Base-by-base conservation (phyloP, 2,113 vertebrate species). In the Odocoileus hemionus region DNA sequence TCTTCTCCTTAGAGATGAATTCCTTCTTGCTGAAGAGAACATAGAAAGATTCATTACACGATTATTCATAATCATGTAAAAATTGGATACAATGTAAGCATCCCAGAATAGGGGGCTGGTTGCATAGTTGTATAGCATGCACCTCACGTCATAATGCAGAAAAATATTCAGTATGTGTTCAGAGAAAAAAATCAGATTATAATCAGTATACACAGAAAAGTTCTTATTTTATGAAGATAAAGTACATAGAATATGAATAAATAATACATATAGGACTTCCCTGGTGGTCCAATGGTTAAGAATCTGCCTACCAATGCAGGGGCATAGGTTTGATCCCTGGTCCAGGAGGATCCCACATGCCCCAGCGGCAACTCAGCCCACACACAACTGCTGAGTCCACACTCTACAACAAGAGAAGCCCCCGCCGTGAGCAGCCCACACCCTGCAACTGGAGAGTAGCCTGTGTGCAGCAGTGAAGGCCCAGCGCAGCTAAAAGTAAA, bases 191-290 rank as follows among this genome's bases (percentile, higher is more conserved):
- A 55, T 86, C 19, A 94, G 28, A 84, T 84, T 67, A 67, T 36
- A 82, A 47, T 84, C 64, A 55, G 1, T 43, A 54, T 94, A 28
- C 14, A 92, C 1, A 92, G 6, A 88, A 76, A 47, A 78, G 25
- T 79, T 10, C 36, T 95, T 76, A 93, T 47, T 85, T 91, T 70
- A 91, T 97, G n/a, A 55, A 83, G 54, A 94, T 93, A 89, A 94
- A 43, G 15, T 82, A 79, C 58, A 17, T 61, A 67, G 26, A 78
- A 7, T 61, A 57, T 91, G 33, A 94, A 91, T 93, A 91, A 87
- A 30, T 92, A 97, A 86, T 45, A 23, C 52, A 23, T 85, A 55
- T 84, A 76, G 23, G 36, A 76, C 70, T 43, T 43, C 70, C 36
- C 70, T 43, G 36, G 6, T 43, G 36, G 36, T 76, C 70, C 36